Base-by-base conservation (phyloP, 2,797 vertebrate genomes). In the Okamejei kenojei region DNA sequence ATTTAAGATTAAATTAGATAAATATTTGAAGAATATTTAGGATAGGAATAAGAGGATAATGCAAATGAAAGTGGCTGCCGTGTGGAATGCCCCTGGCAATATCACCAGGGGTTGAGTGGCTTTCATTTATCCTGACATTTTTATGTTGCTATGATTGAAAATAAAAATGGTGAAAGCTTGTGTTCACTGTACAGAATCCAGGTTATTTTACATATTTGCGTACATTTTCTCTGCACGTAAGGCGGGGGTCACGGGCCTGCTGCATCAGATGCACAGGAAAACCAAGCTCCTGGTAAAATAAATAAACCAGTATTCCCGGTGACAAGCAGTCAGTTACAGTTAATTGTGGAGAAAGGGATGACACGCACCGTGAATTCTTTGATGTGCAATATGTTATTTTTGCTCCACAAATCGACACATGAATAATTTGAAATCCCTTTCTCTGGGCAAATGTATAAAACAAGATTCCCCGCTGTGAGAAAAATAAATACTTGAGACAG, bases 381-480 rank as follows among this genome's bases (percentile, higher is more conserved):
- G 82, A 86, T 65, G 84, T 88, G 84, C 61, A 35, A 88, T 88
- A 88, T 88, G 63, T 88, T 88, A 11, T 65, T 88, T 65, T 32
- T 88, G n/a, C 61, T 88, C 63, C 84, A 88, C 61, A 68, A 88
- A 88, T 88, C n/a, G 15, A 68, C 84, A 68, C n/a, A 26, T 88
- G 84, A 88, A 88, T 88, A 68, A 88, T 96, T 94, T 94, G 95
- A 96, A 95, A 95, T 95, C 95, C 95, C 95, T 94, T 94, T 95
- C 93, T 93, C 94, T 94, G 95, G 96, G 96, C 96, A 95, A 97
- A 68, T 88, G 84, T 88, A 88, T 88, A 88, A 88, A 88, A 88
- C 84, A 88, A 88, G 82, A 88, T 88, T 68, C 84, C 84, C 84
- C 84, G 68, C 84, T 19, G 84, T 65, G 84, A 88, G 84, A 19